A percentile compares a stretch with the other conserved stretches of the same genome.
phyloP scores from a whole-genome alignment of 2,888 invertebrate species.

The Pristionchus maxplancki region DNA sequence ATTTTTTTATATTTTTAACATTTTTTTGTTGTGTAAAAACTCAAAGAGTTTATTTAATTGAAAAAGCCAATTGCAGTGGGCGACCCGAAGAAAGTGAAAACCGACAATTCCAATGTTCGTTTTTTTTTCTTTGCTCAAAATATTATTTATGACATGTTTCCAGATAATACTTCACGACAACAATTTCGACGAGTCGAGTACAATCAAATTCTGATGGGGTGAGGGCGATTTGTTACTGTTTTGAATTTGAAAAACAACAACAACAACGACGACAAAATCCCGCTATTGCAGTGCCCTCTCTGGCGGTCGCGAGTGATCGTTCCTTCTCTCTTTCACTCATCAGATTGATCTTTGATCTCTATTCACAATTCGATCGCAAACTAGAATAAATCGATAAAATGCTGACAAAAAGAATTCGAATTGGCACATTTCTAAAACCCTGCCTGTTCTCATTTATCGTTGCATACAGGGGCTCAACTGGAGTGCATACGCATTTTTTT shows the following conservation, averaged over 20 bases:
- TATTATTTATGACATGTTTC: background rate
- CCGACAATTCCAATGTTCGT: background rate
- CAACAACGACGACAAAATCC: too few species aligned
- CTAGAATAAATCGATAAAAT: slow-evolving; percentile 22
- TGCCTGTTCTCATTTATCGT: too few species aligned
- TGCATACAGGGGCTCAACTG: too few species aligned
- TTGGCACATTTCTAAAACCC: too few species aligned
- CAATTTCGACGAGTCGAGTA: too few species aligned
- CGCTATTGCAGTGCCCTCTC: background rate
- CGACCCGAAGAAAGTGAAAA: background rate
- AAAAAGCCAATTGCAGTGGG: background rate
- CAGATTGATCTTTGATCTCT: background rate
- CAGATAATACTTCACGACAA: background rate
- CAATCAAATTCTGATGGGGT: too few species aligned
- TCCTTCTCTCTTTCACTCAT: background rate
- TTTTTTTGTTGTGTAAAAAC: too few species aligned
- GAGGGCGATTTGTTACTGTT: too few species aligned
- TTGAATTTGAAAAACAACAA: too few species aligned
- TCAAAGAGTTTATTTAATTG: too few species aligned
- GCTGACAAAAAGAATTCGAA: background rate
- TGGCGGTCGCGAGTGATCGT: slow-evolving; percentile 10
- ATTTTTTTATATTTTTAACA: too few species aligned
- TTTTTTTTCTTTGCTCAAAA: background rate
- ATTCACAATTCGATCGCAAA: background rate
- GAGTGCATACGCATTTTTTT: too few species aligned